A percentile compares a stretch with the other conserved stretches of the same genome.
Evolutionary conservation across 2,888 invertebrate species (phyloP).

Genomic region (Catocala sponsa): DNA sequence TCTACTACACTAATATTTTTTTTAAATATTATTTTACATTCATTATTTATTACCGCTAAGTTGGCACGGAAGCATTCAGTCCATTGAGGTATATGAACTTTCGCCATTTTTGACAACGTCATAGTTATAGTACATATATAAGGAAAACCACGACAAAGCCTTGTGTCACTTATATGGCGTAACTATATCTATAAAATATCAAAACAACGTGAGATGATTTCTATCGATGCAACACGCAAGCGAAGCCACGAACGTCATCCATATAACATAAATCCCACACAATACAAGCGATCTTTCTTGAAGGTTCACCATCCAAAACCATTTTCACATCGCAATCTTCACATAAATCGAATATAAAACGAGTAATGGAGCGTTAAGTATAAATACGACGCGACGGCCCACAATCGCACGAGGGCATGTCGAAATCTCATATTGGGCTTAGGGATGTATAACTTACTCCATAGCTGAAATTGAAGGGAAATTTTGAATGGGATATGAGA

Average conservation of each 20-base stretch:
- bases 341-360: conserved; percentile 53
- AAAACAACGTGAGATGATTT: not conserved
- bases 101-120: too few species aligned
- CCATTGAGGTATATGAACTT: too few species aligned
- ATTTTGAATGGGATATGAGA: not conserved
- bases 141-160: too few species aligned
- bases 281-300: conserved; percentile 21
- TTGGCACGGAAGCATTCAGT: too few species aligned
- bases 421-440: conserved; percentile 40
- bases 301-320: conserved; percentile 44
- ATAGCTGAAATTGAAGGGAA: conserved; percentile 16
- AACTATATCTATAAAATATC: not conserved
- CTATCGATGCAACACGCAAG: not conserved
- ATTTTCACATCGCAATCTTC: conserved; percentile 46
- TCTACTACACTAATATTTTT: too few species aligned
- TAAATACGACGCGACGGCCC: conserved; percentile 43
- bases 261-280: conserved; percentile 16
- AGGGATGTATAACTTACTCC: conserved; percentile 39
- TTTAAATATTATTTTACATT: too few species aligned
- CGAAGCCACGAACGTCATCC: not conserved
- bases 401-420: conserved; percentile 34
- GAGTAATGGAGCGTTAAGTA: conserved; percentile 50
- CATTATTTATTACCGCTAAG: too few species aligned
- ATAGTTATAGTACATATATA: too few species aligned
- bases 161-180: not conserved